Evolutionary conservation across 1,140 invertebrate genomes (phyloP).

Genomic region (Microplitis demolitor): DNA sequence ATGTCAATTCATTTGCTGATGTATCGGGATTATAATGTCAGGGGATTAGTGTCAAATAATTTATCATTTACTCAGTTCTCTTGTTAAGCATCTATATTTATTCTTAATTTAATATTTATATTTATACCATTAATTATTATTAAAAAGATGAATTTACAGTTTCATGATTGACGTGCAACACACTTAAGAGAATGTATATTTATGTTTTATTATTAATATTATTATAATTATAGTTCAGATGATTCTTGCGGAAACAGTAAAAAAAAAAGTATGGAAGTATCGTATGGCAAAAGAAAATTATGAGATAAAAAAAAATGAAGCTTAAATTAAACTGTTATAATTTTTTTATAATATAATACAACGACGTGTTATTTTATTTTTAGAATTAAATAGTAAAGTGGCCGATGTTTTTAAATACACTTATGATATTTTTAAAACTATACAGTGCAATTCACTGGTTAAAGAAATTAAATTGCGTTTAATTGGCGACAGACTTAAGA

Average conservation of each 20-base stretch:
- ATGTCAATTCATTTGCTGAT: no score
- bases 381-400: conserved; percentile 8
- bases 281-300: conserved; percentile 15
- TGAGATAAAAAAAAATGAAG: background rate
- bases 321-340: background rate
- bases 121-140: background rate
- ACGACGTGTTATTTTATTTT: background rate
- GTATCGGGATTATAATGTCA: no score
- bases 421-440: background rate
- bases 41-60: no score
- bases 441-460: background rate
- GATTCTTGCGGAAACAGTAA: background rate
- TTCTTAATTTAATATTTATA: no score
- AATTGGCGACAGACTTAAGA: background rate
- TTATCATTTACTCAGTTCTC: no score
- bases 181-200: conserved; percentile 2
- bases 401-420: background rate
- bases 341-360: conserved; percentile 18
- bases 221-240: background rate
- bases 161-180: conserved; percentile 16
- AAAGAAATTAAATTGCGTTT: background rate
- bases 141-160: conserved; percentile 22
- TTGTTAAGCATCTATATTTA: no score
- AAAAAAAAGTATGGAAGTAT: background rate
- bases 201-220: background rate